Conservation (phyloP, 2,113 vertebrate species). For the Guaruba guarouba region DNA sequence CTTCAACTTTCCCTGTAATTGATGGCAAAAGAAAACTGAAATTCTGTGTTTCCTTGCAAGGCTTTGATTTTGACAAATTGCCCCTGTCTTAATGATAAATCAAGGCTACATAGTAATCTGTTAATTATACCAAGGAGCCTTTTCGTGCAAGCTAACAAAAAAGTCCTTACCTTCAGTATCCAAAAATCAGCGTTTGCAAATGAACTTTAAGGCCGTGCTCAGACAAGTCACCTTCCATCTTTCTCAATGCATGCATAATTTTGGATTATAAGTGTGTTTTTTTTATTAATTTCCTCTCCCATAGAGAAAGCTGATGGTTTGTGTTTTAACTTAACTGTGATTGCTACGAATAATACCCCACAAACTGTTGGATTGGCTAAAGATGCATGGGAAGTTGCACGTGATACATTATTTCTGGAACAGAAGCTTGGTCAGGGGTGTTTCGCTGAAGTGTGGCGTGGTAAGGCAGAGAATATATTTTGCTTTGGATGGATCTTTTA, state of each 20-base stretch:
- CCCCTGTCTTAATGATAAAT: neutral
- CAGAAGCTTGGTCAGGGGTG: slow-evolving; percentile 97
- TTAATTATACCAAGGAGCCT: neutral
- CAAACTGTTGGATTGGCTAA: slow-evolving; percentile 97
- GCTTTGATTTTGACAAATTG: slow-evolving; percentile 45
- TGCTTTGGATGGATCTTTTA: slow-evolving; percentile 73
- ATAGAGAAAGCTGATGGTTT: slow-evolving; percentile 98
- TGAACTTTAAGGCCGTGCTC: neutral
- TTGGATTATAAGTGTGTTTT: slow-evolving; percentile 84
- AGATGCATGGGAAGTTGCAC: slow-evolving; percentile 96
- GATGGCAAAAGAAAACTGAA: slow-evolving; percentile 37
- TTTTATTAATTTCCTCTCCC: slow-evolving; percentile 86
- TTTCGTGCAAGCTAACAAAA: neutral
- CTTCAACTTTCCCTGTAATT: slow-evolving; percentile 25
- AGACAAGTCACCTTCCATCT: slow-evolving; percentile 79
- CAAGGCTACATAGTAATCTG: slow-evolving; percentile 11
- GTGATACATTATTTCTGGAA: slow-evolving; percentile 86
- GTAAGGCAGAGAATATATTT: slow-evolving; percentile 87
- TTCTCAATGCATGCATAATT: slow-evolving; percentile 84
- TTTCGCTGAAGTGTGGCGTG: slow-evolving; percentile 98
- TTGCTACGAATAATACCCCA: slow-evolving; percentile 91
- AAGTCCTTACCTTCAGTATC: neutral
- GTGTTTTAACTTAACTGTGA: slow-evolving; percentile 95
- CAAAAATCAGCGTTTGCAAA: slow-evolving; percentile 4
- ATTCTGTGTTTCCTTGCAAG: neutral